Percentiles rank a stretch among this genome's conserved stretches.
phyloP scores from a whole-genome alignment of 2,888 invertebrate species.

The Polydesmus complanatus region DNA sequence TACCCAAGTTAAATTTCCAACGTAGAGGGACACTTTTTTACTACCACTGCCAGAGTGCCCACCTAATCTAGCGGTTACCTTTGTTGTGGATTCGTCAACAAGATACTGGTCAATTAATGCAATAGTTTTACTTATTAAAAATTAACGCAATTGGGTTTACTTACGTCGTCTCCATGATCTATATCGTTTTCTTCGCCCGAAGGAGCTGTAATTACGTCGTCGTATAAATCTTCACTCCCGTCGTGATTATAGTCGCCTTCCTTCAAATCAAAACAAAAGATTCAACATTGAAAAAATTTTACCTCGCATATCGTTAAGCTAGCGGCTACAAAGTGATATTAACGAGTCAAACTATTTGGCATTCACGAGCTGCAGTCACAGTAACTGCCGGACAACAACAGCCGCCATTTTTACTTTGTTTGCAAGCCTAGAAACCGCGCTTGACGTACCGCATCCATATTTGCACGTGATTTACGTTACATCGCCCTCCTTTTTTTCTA shows the following conservation, averaged over 20 bases:
- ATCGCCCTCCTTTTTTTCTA: neutral
- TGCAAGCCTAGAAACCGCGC: neutral
- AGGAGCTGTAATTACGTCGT: constrained; percentile 81
- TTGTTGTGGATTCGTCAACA: no score
- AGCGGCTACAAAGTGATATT: neutral
- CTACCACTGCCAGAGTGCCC: constrained; percentile 43
- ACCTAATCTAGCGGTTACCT: constrained; percentile 42
- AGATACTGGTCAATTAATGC: no score
- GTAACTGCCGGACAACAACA: neutral
- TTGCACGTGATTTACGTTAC: no score
- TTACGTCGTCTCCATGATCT: constrained; percentile 13
- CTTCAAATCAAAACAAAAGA: constrained; percentile 20
- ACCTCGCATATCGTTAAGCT: neutral
- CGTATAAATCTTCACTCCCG: constrained; percentile 83
- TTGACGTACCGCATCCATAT: no score
- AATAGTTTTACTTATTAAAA: neutral
- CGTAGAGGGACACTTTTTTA: constrained; percentile 79
- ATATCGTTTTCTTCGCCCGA: constrained; percentile 28
- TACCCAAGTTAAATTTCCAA: constrained; percentile 98
- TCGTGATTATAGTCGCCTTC: constrained; percentile 50
- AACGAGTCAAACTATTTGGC: neutral
- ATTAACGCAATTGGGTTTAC: no score
- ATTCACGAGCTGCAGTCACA: neutral
- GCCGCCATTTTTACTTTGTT: neutral
- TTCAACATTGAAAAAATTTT: neutral